These are phyloP conservation scores for Ormyrus pomaceus DNA, from an alignment of 2,888 invertebrate species.

Conservation along the genomic window DNA sequence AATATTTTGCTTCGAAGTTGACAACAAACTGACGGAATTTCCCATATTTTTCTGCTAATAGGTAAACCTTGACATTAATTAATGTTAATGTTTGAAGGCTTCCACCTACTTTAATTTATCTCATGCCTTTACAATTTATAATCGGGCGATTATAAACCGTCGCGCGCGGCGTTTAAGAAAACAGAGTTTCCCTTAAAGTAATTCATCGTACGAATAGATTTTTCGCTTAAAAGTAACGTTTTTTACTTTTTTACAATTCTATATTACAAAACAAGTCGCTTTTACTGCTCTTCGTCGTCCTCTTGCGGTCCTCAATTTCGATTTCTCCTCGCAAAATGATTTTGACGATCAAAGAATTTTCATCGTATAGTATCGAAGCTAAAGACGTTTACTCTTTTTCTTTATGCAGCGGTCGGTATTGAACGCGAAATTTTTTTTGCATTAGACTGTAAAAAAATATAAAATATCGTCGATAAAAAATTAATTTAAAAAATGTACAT, in stretches of 20 bases:
- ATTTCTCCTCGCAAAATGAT: not conserved
- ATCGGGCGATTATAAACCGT: slow-evolving; percentile 13
- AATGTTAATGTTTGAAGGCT: slow-evolving; percentile 39
- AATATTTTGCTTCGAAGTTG: slow-evolving; percentile 2
- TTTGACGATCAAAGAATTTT: not conserved
- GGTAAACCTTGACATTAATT: slow-evolving; percentile 30
- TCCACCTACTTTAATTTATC: slow-evolving; percentile 10
- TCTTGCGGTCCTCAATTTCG: not conserved
- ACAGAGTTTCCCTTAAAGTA: slow-evolving; percentile 48
- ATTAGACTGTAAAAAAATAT: slow-evolving; percentile 42
- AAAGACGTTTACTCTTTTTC: not conserved
- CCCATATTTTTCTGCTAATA: slow-evolving; percentile 25
- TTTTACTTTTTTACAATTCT: slow-evolving; percentile 49
- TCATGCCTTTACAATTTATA: slow-evolving; percentile 45
- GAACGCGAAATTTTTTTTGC: slow-evolving; percentile 34
- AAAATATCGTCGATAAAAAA: slow-evolving; percentile 44
- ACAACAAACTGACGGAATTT: slow-evolving; percentile 42
- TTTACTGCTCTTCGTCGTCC: not conserved
- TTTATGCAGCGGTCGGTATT: not conserved
- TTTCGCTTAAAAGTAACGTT: slow-evolving; percentile 36
- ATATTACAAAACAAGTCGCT: slow-evolving; percentile 51
- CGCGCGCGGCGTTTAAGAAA: slow-evolving; percentile 38
- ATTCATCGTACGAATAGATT: slow-evolving; percentile 37
- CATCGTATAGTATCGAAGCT: not conserved
- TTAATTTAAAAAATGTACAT: slow-evolving; percentile 45